Evolutionary conservation across 1,140 invertebrate genomes (phyloP).

Genomic region (Ips nitidus): DNA sequence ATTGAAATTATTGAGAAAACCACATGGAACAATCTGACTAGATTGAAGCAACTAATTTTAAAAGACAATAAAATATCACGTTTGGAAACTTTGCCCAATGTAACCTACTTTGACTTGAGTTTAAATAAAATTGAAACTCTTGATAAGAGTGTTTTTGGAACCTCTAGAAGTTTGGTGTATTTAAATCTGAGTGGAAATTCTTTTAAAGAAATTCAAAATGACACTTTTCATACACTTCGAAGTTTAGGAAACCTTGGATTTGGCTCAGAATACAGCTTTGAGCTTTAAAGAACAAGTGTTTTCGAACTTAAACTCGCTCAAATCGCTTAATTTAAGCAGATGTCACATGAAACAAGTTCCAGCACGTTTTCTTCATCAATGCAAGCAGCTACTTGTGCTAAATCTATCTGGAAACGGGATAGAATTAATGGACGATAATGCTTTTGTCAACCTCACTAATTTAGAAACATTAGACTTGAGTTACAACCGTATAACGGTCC

Average conservation of each 20-base stretch:
- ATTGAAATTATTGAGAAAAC: slow-evolving; percentile 4
- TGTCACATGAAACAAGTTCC: slow-evolving; percentile 6
- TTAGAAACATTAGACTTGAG: slow-evolving; percentile 38
- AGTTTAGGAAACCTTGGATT: slow-evolving; percentile 17
- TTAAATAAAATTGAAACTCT: slow-evolving; percentile 12
- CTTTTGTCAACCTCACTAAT: slow-evolving; percentile 15
- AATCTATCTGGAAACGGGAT: slow-evolving; percentile 15
- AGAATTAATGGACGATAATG: slow-evolving; percentile 1
- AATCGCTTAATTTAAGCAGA: slow-evolving; percentile 13
- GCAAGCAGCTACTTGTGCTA: neutral
- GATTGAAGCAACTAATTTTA: slow-evolving; percentile 26
- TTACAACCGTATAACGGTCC: slow-evolving; percentile 30
- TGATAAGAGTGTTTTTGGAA: slow-evolving; percentile 2
- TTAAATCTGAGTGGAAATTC: slow-evolving; percentile 32
- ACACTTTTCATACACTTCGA: slow-evolving; percentile 8
- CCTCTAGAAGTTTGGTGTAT: slow-evolving; percentile 17
- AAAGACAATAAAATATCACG: slow-evolving; percentile 24
- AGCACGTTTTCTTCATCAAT: slow-evolving; percentile 3
- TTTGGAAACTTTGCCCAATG: slow-evolving; percentile 6
- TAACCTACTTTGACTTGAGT: slow-evolving; percentile 14
- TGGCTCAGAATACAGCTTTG: slow-evolving; percentile 5
- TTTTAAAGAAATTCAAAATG: slow-evolving; percentile 8
- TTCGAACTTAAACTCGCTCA: slow-evolving; percentile 20
- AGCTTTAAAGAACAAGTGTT: slow-evolving; percentile 29
- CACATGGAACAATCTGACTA: slow-evolving; percentile 24